Evolutionary conservation across 2,797 vertebrate species (phyloP).

Genomic region (Moxostoma hubbsi): DNA sequence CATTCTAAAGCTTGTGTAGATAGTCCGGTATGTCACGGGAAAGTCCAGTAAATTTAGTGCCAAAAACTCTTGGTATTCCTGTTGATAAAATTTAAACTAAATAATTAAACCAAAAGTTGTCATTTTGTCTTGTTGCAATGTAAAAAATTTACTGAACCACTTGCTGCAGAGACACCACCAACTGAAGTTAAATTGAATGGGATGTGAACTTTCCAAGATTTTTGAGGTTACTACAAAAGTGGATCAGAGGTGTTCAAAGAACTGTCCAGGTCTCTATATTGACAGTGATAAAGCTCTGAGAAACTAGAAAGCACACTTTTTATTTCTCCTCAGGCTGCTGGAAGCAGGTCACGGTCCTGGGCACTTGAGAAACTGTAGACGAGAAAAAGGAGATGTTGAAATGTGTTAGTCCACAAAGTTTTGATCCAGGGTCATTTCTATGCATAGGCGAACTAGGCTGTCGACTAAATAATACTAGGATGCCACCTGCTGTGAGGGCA

Average conservation of each 20-base stretch:
- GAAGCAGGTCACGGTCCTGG: slow-evolving; percentile 38
- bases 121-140: background rate
- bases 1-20: too few relatives aligned
- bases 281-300: slow-evolving; percentile 36
- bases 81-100: background rate
- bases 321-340: slow-evolving; percentile 17
- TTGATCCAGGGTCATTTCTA: background rate
- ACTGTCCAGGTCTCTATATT: slow-evolving; percentile 35
- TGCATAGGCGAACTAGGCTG: too few relatives aligned
- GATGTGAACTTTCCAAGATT: slow-evolving; percentile 5
- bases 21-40: too few relatives aligned
- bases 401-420: slow-evolving; percentile 25
- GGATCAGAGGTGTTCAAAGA: slow-evolving; percentile 35
- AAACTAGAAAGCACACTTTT: slow-evolving; percentile 35
- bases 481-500: too few relatives aligned
- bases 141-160: background rate
- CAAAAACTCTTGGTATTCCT: background rate
- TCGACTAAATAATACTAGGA: too few relatives aligned
- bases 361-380: slow-evolving; percentile 34
- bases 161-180: background rate
- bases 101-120: background rate
- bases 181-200: slow-evolving; percentile 21
- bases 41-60: background rate
- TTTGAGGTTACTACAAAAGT: slow-evolving; percentile 32
- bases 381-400: slow-evolving; percentile 30